Evolutionary conservation across 2,113 vertebrate species (phyloP).

Genomic region (Coracopsis vasa): DNA sequence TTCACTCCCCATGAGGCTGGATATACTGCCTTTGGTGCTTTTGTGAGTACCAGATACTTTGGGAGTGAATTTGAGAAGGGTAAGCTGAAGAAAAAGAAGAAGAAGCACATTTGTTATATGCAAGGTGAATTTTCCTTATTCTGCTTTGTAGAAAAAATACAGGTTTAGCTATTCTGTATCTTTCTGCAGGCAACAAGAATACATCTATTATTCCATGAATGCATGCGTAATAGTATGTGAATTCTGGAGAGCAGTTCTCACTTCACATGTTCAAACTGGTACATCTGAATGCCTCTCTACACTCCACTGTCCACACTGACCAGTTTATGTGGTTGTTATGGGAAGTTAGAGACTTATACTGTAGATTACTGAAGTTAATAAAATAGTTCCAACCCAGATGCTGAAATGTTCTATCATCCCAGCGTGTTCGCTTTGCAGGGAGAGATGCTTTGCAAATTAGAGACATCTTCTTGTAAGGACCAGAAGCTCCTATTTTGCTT

Average conservation of each 20-base stretch:
- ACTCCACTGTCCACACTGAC: neutral
- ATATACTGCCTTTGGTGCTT: neutral
- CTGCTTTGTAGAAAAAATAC: neutral
- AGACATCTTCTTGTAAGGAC: neutral
- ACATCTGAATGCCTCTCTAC: neutral
- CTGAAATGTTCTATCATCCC: neutral
- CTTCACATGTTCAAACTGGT: neutral
- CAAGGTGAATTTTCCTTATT: neutral
- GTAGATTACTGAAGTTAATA: neutral
- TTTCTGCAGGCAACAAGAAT: neutral
- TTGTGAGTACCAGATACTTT: neutral
- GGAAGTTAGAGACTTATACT: neutral
- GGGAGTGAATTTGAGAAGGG: conserved; percentile 16
- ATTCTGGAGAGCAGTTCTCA: neutral
- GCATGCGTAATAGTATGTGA: neutral
- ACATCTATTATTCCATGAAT: neutral
- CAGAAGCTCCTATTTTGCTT: neutral
- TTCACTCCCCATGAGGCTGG: conserved; percentile 27
- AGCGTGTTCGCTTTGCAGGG: neutral
- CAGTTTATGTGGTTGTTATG: neutral
- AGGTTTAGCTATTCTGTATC: neutral
- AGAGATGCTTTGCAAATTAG: neutral
- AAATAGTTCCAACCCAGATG: neutral
- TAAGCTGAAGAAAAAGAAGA: neutral
- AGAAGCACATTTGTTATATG: neutral